Percentiles rank a stretch among this genome's conserved stretches.
These are phyloP conservation scores for Apoderus coryli DNA, from an alignment of 2,888 invertebrate genomes.

Conservation along the genomic window DNA sequence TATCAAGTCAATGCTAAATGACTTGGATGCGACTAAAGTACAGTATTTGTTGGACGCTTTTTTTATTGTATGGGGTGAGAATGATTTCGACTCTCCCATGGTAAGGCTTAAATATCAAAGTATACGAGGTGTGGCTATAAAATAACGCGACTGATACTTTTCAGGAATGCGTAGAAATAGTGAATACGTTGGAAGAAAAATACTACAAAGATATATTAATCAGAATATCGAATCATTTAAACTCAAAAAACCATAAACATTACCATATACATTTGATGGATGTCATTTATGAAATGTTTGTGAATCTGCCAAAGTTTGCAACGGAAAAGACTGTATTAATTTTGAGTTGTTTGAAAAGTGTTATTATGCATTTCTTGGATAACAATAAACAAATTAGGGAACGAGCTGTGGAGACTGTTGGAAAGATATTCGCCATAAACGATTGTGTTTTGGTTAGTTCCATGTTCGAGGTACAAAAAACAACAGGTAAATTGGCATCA, in stretches of 20 bases:
- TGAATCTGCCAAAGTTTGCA: slow-evolving; percentile 14
- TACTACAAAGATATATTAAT: slow-evolving; percentile 18
- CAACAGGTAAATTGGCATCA: slow-evolving; percentile 15
- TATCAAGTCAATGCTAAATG: slow-evolving; percentile 9
- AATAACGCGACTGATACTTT: slow-evolving; percentile 9
- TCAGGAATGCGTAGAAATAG: slow-evolving; percentile 18
- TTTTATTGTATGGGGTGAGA: slow-evolving; percentile 14
- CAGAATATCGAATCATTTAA: slow-evolving; percentile 17
- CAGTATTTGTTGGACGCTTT: slow-evolving; percentile 18
- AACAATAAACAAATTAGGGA: slow-evolving; percentile 14
- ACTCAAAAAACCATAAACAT: slow-evolving; percentile 17
- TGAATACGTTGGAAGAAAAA: slow-evolving; percentile 17
- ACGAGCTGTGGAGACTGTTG: slow-evolving; percentile 15
- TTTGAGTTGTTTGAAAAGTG: slow-evolving; percentile 16
- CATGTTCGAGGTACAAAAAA: slow-evolving; percentile 18
- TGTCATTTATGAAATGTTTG: slow-evolving; percentile 14
- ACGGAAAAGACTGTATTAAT: slow-evolving; percentile 16
- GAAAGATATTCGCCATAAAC: slow-evolving; percentile 16
- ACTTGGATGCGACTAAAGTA: slow-evolving; percentile 17
- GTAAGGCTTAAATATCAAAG: too few species aligned
- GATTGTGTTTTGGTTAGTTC: slow-evolving; percentile 14
- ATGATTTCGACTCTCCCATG: slow-evolving; percentile 17
- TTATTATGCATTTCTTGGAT: slow-evolving; percentile 17
- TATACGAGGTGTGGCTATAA: slow-evolving; percentile 1
- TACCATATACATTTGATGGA: slow-evolving; percentile 17